These are phyloP conservation scores for Lutraria lutraria DNA, from an alignment of 2,888 invertebrate species.

Conservation along the genomic window DNA sequence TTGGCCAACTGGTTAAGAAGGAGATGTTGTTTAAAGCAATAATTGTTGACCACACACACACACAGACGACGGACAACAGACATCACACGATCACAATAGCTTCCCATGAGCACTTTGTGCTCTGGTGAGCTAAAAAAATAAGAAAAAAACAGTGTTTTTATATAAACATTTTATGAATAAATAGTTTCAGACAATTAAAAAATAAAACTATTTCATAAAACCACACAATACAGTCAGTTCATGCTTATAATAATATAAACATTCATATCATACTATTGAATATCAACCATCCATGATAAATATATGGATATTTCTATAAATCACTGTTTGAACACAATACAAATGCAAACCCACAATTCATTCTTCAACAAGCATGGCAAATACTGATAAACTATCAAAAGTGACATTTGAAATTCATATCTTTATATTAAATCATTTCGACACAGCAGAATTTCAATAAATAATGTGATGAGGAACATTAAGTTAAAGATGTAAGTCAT, in stretches of 20 bases:
- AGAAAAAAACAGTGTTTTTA: not conserved
- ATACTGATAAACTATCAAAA: not conserved
- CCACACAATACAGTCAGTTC: not conserved
- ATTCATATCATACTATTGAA: no score
- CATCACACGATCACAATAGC: no score
- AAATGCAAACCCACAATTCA: not conserved
- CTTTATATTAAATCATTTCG: no score
- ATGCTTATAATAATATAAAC: not conserved
- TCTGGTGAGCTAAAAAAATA: no score
- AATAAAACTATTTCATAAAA: slow-evolving; percentile 25
- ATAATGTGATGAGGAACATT: no score
- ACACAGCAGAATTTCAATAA: no score
- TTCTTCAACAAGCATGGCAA: not conserved
- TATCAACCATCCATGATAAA: not conserved
- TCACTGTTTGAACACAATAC: not conserved
- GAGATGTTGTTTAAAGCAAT: no score
- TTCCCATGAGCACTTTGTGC: no score
- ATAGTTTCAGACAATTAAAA: slow-evolving; percentile 21
- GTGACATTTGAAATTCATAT: not conserved
- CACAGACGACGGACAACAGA: no score
- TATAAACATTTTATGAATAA: slow-evolving; percentile 15
- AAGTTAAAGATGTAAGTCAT: no score
- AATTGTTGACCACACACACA: no score
- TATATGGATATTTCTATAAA: not conserved
- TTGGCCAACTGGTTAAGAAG: no score